A percentile compares a stretch with the other conserved stretches of the same genome.
phyloP scores from a whole-genome alignment of 2,888 invertebrate genomes.

The Parochlus steinenii region DNA sequence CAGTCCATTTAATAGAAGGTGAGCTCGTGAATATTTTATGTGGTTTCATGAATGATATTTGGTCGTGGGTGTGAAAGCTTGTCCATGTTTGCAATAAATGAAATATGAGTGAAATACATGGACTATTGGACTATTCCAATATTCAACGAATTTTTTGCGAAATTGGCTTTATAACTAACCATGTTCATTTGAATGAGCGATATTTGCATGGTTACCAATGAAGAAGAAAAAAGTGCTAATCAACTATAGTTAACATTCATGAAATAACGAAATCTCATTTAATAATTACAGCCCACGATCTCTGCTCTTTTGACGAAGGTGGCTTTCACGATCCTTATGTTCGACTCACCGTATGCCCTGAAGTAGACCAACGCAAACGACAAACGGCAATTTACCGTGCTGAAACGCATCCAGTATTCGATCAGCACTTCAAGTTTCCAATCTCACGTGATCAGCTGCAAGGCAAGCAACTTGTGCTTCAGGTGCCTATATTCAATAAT shows the following conservation, averaged over 20 bases:
- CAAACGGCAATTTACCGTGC: constrained; percentile 73
- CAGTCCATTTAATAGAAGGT: constrained; percentile 88
- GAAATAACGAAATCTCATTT: neutral
- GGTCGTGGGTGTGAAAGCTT: neutral
- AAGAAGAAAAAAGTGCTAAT: too few relatives aligned
- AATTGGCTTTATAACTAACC: too few relatives aligned
- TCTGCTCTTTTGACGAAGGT: constrained; percentile 68
- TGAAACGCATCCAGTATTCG: constrained; percentile 73
- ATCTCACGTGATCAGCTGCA: constrained; percentile 74
- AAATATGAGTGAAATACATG: neutral
- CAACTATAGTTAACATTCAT: constrained; percentile 8
- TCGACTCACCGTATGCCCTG: constrained; percentile 58
- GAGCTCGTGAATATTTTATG: constrained; percentile 13
- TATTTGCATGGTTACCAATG: too few relatives aligned
- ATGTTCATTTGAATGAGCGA: too few relatives aligned
- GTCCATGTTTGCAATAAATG: neutral
- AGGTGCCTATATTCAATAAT: constrained; percentile 30
- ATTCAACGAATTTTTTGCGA: constrained; percentile 12
- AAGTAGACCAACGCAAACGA: constrained; percentile 68
- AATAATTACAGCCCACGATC: constrained; percentile 49
- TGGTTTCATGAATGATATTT: constrained; percentile 6
- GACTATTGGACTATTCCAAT: constrained; percentile 2
- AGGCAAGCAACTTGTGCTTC: constrained; percentile 59
- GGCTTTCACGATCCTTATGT: constrained; percentile 86
- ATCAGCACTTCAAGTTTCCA: constrained; percentile 85